Percentiles rank a stretch among this genome's conserved stretches.
These are phyloP conservation scores for Apodemia duryi DNA, from an alignment of 2,888 invertebrate genomes.

Conservation along the genomic window DNA sequence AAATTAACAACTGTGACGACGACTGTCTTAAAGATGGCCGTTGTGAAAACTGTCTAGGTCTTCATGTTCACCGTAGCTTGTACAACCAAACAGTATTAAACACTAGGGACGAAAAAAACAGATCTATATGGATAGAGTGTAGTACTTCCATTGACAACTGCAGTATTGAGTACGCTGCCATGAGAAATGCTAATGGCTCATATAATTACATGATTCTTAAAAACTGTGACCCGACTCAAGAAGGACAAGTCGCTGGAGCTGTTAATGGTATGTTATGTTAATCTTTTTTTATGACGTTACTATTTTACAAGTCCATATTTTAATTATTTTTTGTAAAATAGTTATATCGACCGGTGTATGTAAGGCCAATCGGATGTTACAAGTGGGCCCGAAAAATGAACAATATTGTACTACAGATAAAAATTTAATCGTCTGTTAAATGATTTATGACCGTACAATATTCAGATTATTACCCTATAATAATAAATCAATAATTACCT, in stretches of 20 bases:
- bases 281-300: no score
- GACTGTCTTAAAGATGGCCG: constrained; percentile 30
- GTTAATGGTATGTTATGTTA: constrained; percentile 42
- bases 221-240: constrained; percentile 39
- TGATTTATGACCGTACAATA: no score
- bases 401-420: no score
- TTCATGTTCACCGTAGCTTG: constrained; percentile 31
- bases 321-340: no score
- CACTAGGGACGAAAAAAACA: constrained; percentile 37
- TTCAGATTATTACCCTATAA: no score
- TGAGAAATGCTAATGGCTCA: constrained; percentile 36
- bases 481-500: no score
- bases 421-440: no score
- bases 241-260: constrained; percentile 30
- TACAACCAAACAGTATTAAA: constrained; percentile 38
- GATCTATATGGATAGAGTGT: constrained; percentile 54
- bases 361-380: no score
- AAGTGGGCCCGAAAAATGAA: no score
- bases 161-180: constrained; percentile 44
- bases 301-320: no score
- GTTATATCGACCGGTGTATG: no score
- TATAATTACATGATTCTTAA: constrained; percentile 47
- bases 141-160: constrained; percentile 40
- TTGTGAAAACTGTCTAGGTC: constrained; percentile 48
- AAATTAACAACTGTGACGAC: constrained; percentile 20